These are phyloP conservation scores for Oryzaephilus surinamensis DNA, from an alignment of 1,140 invertebrate species.

Conservation along the genomic window DNA sequence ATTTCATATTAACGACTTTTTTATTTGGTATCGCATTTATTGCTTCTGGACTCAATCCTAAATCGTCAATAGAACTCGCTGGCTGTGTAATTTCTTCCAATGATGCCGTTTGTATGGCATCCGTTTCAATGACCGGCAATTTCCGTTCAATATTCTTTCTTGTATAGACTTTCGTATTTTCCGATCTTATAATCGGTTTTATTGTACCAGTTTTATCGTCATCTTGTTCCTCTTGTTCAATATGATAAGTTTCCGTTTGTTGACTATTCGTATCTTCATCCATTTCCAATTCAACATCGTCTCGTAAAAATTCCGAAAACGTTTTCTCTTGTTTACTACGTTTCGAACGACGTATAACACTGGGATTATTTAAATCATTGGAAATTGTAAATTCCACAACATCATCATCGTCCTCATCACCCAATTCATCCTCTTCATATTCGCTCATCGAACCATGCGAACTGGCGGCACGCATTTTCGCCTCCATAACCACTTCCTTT, in stretches of 20 bases:
- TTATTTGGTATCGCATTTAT: constrained; percentile 23
- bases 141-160: constrained; percentile 20
- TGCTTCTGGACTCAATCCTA: constrained; percentile 13
- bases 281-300: constrained; percentile 24
- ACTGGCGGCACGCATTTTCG: constrained; percentile 2
- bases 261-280: constrained; percentile 14
- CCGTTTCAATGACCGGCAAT: constrained; percentile 5
- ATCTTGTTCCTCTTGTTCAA: constrained; percentile 3
- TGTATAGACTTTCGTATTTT: constrained; percentile 33
- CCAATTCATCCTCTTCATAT: constrained; percentile 10
- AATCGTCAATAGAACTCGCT: constrained; percentile 13
- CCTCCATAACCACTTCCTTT: constrained; percentile 20
- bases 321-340: constrained; percentile 17
- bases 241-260: too few relatives aligned
- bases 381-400: constrained; percentile 21
- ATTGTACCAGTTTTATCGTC: constrained; percentile 12
- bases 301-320: constrained; percentile 23
- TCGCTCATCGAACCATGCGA: constrained; percentile 2
- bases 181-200: constrained; percentile 30
- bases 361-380: constrained; percentile 16
- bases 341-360: constrained; percentile 16
- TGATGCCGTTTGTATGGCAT: constrained; percentile 6
- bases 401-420: constrained; percentile 12
- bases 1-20: constrained; percentile 41
- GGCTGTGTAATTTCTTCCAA: constrained; percentile 22